A percentile compares a stretch with the other conserved stretches of the same genome.
phyloP scores from a whole-genome alignment of 1,140 invertebrate species.

The Brachionus koreanus region DNA sequence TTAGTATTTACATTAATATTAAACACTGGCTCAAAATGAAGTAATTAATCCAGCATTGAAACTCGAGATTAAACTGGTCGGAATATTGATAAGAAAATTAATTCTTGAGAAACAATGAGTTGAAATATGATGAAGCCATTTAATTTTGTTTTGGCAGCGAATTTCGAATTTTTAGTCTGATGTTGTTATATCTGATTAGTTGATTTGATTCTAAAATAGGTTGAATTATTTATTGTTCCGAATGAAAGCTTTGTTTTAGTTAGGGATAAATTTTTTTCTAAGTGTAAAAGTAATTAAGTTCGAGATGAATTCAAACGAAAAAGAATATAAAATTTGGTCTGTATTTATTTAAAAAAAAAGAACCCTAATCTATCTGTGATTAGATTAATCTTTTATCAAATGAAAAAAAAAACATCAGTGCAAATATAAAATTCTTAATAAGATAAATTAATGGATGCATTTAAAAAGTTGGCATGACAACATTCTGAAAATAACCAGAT shows the following conservation, averaged over 20 bases:
- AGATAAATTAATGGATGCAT: not conserved
- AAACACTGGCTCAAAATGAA: not conserved
- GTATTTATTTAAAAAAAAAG: not conserved
- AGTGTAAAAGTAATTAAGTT: constrained; percentile 24
- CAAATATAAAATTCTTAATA: not conserved
- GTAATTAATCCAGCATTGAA: not conserved
- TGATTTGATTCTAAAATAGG: not conserved
- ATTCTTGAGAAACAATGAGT: not conserved
- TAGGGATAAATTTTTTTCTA: not conserved
- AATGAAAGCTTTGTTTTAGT: not conserved
- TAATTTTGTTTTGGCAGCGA: not conserved
- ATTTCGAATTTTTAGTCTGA: not conserved
- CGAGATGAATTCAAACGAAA: not conserved
- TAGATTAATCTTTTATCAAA: constrained; percentile 27
- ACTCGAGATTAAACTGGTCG: not conserved
- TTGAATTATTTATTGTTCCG: not conserved
- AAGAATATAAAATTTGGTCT: not conserved
- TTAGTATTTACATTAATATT: not conserved
- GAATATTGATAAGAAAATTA: constrained; percentile 14
- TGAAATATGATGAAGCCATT: constrained; percentile 32
- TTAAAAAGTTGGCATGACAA: not conserved
- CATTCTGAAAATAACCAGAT: not conserved
- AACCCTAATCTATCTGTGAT: not conserved
- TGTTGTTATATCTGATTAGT: constrained; percentile 8
- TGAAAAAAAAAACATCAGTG: not conserved